Conservation (phyloP, 2,888 invertebrate genomes). For the Hemaris fuciformis region DNA sequence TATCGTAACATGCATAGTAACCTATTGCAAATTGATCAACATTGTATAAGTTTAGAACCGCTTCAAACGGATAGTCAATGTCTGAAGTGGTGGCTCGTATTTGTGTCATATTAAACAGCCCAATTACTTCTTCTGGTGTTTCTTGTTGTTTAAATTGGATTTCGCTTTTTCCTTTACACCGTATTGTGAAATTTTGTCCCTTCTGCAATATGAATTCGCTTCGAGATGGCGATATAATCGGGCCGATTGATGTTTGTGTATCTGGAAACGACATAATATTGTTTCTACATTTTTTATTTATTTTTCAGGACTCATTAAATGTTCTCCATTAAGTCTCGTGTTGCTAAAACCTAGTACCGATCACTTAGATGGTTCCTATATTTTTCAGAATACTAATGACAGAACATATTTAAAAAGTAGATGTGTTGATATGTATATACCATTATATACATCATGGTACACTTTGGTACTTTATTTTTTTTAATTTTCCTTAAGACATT, state of each 20-base stretch:
- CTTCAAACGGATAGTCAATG: constrained; percentile 59
- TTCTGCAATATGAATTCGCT: constrained; percentile 63
- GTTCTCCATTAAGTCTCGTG: no score
- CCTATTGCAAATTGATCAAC: constrained; percentile 75
- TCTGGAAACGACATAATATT: constrained; percentile 62
- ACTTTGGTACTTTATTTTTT: neutral
- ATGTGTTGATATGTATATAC: neutral
- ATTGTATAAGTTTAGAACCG: constrained; percentile 65
- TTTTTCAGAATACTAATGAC: no score
- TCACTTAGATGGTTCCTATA: no score
- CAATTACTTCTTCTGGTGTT: constrained; percentile 52
- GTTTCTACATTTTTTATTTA: constrained; percentile 8
- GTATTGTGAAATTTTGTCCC: constrained; percentile 65
- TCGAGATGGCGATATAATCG: constrained; percentile 53
- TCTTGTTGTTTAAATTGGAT: constrained; percentile 64
- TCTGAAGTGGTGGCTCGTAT: constrained; percentile 29
- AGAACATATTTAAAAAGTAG: no score
- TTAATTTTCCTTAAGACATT: constrained; percentile 23
- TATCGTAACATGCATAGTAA: constrained; percentile 80
- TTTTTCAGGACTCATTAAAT: no score
- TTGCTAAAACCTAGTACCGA: no score
- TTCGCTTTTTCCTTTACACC: constrained; percentile 53
- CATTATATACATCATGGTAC: neutral
- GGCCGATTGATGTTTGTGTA: constrained; percentile 53
- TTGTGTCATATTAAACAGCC: constrained; percentile 34